Evolutionary conservation across 2,888 invertebrate genomes (phyloP), one percentile per base, ranked within the genome.

Genomic region (Dorcus parallelipipedus): DNA sequence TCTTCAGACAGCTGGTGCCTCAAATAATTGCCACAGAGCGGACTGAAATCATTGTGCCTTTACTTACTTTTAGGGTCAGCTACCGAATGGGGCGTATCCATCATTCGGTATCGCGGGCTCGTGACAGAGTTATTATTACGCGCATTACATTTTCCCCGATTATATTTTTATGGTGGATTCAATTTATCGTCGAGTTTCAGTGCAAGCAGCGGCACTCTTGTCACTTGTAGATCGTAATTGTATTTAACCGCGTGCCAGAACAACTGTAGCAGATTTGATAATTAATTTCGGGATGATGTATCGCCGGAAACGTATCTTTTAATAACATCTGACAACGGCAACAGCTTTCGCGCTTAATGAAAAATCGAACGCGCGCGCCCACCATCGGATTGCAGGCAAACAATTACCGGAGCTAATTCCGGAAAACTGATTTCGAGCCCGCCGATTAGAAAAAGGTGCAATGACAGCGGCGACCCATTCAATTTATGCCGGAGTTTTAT

Each of bases 91-190:
- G 41, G 63, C 61, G 60, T 49, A 69, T 69, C 67, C 64, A 69
- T 69, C 69, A 69, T 67, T 61, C 60, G 62, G 61, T 58, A 62
- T 67, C 62, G 63, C 7, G 63, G 56, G 57, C 51, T 54, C 55
- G 59, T 61, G 65, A 64, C 65, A 64, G 63, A 56, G 52, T 17
- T 54, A 57, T 45, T 45, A 45, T 23, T 41, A 23, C 20, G 17
- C 20, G 45, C 45, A 45, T 45, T 45, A 45, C 23, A 20, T 45
- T 45, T 45, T 45, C 14, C 20, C 9, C 45, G 14, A 10, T 45
- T 45, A 9, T 20, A 20, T 45, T 45, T 45, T 9, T 45, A 10
- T 10, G 45, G 17, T 23, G 20, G 26, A 33, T 33, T 9, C 45
- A 23, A 45, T 20, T 45, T 45, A 45, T 9, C 45, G 14, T 20